Evolutionary conservation across 53 echinoderm and acorn worm species (phyloP).

Genomic region (Patiria pectinifera): DNA sequence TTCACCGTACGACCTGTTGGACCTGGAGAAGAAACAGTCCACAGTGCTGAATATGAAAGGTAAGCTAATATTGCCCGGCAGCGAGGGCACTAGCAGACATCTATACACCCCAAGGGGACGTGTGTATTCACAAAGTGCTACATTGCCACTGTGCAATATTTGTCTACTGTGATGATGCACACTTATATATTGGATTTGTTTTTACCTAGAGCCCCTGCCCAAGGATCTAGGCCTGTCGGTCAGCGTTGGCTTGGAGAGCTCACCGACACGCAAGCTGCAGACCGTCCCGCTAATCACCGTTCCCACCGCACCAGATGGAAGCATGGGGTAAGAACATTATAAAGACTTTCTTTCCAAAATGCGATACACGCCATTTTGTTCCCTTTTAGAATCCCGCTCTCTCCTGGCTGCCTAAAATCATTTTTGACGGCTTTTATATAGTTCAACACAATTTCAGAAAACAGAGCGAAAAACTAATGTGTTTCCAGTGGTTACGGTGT

Average conservation of each 20-base stretch:
- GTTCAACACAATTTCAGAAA: no score
- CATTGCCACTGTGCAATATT: no score
- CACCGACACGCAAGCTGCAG: slow-evolving; percentile 80
- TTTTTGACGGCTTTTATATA: no score
- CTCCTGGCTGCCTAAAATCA: no score
- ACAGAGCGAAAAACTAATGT: no score
- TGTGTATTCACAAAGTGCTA: no score
- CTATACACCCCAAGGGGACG: neutral
- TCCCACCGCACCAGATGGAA: slow-evolving; percentile 69
- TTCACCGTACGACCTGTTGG: slow-evolving; percentile 94
- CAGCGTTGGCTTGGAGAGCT: slow-evolving; percentile 76
- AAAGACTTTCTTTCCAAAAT: no score
- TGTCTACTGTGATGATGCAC: no score
- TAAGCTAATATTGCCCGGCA: slow-evolving; percentile 8
- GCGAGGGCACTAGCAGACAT: neutral
- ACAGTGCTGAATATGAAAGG: slow-evolving; percentile 84
- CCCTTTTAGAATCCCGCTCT: no score
- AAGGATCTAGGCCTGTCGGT: slow-evolving; percentile 90
- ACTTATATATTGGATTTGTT: neutral
- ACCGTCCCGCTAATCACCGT: slow-evolving; percentile 75
- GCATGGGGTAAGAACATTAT: slow-evolving; percentile 31
- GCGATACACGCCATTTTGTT: no score
- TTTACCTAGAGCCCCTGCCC: slow-evolving; percentile 83
- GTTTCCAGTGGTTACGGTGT: no score
- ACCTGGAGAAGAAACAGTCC: slow-evolving; percentile 85